A percentile compares a stretch with the other conserved stretches of the same genome.
These are phyloP conservation scores for Melanaphis sacchari DNA, from an alignment of 1,140 invertebrate species.

Conservation along the genomic window DNA sequence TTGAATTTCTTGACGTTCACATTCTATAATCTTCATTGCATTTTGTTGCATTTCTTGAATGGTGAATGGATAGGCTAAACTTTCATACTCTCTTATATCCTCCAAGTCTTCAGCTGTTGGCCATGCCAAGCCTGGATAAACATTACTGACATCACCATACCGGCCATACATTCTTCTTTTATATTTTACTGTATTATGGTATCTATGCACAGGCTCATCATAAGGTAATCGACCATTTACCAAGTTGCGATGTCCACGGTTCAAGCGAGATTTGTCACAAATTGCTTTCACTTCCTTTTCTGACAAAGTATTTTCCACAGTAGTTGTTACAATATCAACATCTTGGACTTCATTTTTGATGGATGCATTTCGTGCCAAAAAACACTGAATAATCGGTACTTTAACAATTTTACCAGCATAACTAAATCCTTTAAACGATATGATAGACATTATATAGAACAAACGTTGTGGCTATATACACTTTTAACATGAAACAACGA, in stretches of 20 bases:
- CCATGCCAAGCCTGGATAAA: slow-evolving; percentile 68
- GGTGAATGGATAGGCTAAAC: slow-evolving; percentile 68
- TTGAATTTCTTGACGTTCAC: slow-evolving; percentile 64
- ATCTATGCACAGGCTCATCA: slow-evolving; percentile 63
- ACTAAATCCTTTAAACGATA: background rate
- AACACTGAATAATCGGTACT: background rate
- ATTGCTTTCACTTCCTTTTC: slow-evolving; percentile 64
- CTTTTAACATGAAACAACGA: background rate
- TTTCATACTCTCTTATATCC: slow-evolving; percentile 70
- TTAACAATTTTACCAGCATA: background rate
- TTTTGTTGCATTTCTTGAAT: slow-evolving; percentile 67
- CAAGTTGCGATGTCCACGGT: slow-evolving; percentile 67
- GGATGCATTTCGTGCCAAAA: background rate
- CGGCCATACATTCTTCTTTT: slow-evolving; percentile 68
- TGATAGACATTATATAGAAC: background rate
- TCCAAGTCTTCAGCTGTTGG: slow-evolving; percentile 68
- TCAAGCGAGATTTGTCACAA: slow-evolving; percentile 71
- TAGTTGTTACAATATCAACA: background rate
- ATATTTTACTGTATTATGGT: slow-evolving; percentile 69
- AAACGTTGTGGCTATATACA: background rate
- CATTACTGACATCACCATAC: slow-evolving; percentile 67
- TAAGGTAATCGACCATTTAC: slow-evolving; percentile 67
- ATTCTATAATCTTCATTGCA: slow-evolving; percentile 63
- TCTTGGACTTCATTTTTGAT: background rate
- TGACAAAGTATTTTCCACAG: slow-evolving; percentile 61